A percentile compares a stretch with the other conserved stretches of the same genome.
Evolutionary conservation across 2,113 vertebrate species (phyloP).

Genomic region (Fregetta grallaria): DNA sequence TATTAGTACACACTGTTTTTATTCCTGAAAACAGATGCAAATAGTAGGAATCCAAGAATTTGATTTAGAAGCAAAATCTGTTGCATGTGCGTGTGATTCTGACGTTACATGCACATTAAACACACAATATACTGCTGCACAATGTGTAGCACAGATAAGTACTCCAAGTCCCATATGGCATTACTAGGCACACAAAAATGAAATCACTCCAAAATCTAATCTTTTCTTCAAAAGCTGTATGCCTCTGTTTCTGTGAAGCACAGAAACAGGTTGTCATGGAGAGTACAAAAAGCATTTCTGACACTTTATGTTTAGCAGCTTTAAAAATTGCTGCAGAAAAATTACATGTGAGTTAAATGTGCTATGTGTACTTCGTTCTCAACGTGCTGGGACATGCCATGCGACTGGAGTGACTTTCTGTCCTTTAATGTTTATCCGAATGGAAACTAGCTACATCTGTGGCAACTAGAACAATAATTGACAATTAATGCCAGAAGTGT

Average conservation of each 20-base stretch:
- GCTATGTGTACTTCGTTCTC: not conserved
- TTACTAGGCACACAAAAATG: not conserved
- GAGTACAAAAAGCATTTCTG: slow-evolving; percentile 15
- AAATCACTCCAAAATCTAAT: not conserved
- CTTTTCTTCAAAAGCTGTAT: not conserved
- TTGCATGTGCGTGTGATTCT: not conserved
- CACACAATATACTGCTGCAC: not conserved
- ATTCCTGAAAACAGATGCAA: slow-evolving; percentile 43
- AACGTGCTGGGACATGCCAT: not conserved
- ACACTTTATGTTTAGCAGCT: slow-evolving; percentile 37
- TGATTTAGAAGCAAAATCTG: not conserved
- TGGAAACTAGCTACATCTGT: not conserved
- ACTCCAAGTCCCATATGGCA: not conserved
- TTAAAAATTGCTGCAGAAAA: slow-evolving; percentile 52
- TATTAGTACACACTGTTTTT: not conserved
- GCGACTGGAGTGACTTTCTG: not conserved
- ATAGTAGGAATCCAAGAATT: not conserved
- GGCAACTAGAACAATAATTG: not conserved
- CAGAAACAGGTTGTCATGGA: slow-evolving; percentile 31
- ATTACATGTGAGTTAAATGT: not conserved
- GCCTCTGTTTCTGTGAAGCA: not conserved
- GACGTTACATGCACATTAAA: not conserved
- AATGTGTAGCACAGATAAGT: not conserved
- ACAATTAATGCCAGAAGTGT: not conserved
- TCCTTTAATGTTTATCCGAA: not conserved